Evolutionary conservation across 2,888 invertebrate species (phyloP).

Genomic region (Nomada hirtipes): DNA sequence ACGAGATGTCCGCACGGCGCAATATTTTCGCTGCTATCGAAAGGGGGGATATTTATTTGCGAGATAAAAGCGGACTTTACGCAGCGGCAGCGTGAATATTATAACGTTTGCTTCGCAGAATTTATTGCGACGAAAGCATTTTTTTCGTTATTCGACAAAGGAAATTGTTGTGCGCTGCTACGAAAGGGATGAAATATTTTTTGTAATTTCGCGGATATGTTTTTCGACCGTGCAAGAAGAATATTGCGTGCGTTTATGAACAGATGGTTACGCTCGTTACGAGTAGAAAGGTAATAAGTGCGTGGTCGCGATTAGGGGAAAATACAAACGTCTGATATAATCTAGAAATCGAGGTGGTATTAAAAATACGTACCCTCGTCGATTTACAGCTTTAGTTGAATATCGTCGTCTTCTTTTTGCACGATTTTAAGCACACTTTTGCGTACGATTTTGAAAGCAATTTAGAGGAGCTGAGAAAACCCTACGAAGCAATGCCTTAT

Average conservation of each 20-base stretch:
- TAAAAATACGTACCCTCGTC: background rate
- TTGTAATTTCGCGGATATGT: no score
- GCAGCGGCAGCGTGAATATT: background rate
- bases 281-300: background rate
- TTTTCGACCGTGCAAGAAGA: no score
- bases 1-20: background rate
- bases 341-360: background rate
- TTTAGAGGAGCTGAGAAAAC: no score
- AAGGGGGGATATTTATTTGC: background rate
- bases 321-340: background rate
- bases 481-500: rapidly evolving
- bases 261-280: no score
- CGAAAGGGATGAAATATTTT: background rate
- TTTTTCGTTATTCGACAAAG: background rate
- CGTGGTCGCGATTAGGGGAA: background rate
- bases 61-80: background rate
- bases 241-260: no score
- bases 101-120: background rate
- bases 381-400: background rate
- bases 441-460: background rate
- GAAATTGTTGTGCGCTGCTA: background rate
- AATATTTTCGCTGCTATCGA: background rate
- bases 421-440: background rate
- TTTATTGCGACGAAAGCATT: background rate
- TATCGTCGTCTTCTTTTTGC: background rate